Percentiles rank a stretch among this genome's conserved stretches.
Conservation (phyloP, 2,888 invertebrate species). For the Vesta saturnalis region DNA sequence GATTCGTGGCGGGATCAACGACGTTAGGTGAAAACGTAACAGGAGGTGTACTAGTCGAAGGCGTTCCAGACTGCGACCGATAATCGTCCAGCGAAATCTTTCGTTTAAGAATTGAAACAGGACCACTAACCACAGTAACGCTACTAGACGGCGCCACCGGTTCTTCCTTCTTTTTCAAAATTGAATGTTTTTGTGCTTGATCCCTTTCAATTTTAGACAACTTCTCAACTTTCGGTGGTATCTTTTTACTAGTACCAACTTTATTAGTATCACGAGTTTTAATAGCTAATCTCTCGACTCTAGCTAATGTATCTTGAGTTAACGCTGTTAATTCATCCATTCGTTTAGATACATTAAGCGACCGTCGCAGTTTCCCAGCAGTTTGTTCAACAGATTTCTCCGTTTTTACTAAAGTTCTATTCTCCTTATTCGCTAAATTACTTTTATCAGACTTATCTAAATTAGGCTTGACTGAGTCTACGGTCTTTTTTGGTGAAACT, state of each 20-base stretch:
- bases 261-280: slow-evolving; percentile 54
- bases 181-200: slow-evolving; percentile 61
- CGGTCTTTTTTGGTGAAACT: slow-evolving; percentile 28
- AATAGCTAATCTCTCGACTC: slow-evolving; percentile 70
- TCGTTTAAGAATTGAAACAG: slow-evolving; percentile 69
- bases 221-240: no score
- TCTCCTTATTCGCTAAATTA: slow-evolving; percentile 45
- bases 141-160: slow-evolving; percentile 57
- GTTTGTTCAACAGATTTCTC: slow-evolving; percentile 15
- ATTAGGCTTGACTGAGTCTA: slow-evolving; percentile 11
- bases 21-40: slow-evolving; percentile 85
- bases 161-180: slow-evolving; percentile 74
- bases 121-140: slow-evolving; percentile 50
- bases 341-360: slow-evolving; percentile 63
- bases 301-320: slow-evolving; percentile 74
- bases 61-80: slow-evolving; percentile 52
- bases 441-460: slow-evolving; percentile 35
- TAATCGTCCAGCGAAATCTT: slow-evolving; percentile 65
- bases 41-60: slow-evolving; percentile 68
- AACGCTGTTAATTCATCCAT: slow-evolving; percentile 73
- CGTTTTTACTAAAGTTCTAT: slow-evolving; percentile 20
- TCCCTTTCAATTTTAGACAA: slow-evolving; percentile 27
- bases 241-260: not conserved
- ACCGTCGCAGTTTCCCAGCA: slow-evolving; percentile 17
- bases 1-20: slow-evolving; percentile 71